Conservation (phyloP, 2,113 vertebrate species). For the Oreochromis niloticus region DNA sequence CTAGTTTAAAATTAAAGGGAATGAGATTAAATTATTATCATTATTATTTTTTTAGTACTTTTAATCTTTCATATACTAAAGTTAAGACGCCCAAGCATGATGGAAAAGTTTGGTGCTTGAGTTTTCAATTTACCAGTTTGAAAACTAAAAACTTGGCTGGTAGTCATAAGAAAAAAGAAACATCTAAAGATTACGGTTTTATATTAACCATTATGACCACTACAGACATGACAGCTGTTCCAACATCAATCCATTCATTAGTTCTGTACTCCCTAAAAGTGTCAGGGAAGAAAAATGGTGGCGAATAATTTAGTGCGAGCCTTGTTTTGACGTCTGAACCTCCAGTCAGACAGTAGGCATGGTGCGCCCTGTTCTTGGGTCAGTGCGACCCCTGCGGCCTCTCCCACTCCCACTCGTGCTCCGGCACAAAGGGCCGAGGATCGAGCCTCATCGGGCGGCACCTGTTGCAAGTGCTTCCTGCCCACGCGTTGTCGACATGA, state of each 20-base stretch:
- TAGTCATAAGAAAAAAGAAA: not conserved
- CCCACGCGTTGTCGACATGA: slow-evolving; percentile 75
- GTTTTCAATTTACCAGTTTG: not conserved
- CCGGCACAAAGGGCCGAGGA: slow-evolving; percentile 63
- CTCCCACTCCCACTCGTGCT: slow-evolving; percentile 73
- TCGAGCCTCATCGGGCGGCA: slow-evolving; percentile 60
- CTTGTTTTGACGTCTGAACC: slow-evolving; percentile 30
- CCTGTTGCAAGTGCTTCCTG: slow-evolving; percentile 63
- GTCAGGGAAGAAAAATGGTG: slow-evolving; percentile 33
- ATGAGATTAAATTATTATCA: not conserved
- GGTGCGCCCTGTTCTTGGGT: slow-evolving; percentile 42
- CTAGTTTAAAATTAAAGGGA: not conserved
- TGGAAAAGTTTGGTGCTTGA: not conserved
- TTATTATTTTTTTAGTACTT: not conserved
- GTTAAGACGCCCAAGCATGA: not conserved
- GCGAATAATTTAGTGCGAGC: slow-evolving; percentile 16
- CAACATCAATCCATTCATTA: not conserved
- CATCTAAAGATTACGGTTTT: not conserved
- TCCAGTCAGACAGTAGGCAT: slow-evolving; percentile 46
- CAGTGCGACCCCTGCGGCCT: slow-evolving; percentile 66
- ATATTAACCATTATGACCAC: not conserved
- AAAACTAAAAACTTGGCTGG: not conserved
- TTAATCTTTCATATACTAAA: not conserved
- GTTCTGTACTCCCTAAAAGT: slow-evolving; percentile 13
- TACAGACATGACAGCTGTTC: not conserved